Percentiles rank a stretch among this genome's conserved stretches.
phyloP scores from a whole-genome alignment of 2,797 vertebrate genomes.

The Buceros bicornis region DNA sequence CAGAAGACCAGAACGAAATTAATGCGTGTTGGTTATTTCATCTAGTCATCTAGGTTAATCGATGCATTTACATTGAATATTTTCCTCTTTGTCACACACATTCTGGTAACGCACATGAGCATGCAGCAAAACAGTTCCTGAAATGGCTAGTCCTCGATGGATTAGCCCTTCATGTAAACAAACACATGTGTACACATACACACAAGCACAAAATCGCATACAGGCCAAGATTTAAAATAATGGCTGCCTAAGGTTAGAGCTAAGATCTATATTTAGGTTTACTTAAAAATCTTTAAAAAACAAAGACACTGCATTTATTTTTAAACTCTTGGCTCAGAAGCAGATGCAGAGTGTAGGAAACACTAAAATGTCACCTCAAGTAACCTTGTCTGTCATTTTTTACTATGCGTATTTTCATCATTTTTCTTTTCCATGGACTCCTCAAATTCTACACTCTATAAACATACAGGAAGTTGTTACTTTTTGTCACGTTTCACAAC shows the following conservation, averaged over 20 bases:
- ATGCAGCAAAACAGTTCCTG: neutral
- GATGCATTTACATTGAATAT: conserved; percentile 17
- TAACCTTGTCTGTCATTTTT: conserved; percentile 8
- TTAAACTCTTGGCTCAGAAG: conserved; percentile 11
- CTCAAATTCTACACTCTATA: neutral
- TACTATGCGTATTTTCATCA: neutral
- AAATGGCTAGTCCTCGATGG: neutral
- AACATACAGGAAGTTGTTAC: neutral
- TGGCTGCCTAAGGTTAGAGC: neutral
- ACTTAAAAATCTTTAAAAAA: conserved; percentile 12
- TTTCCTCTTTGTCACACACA: neutral
- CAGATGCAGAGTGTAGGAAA: neutral
- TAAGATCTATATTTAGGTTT: neutral
- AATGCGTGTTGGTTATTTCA: neutral
- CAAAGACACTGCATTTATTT: conserved; percentile 27
- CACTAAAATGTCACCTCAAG: neutral
- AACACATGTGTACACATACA: neutral
- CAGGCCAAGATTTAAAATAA: neutral
- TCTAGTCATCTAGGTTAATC: conserved; percentile 30
- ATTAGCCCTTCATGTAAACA: neutral
- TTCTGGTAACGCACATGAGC: neutral
- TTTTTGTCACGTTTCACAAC: neutral
- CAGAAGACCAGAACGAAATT: conserved; percentile 13
- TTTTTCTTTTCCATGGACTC: neutral
- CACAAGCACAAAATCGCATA: neutral